Evolutionary conservation across 2,113 vertebrate genomes (phyloP), one percentile per base, ranked within the genome.

Genomic region (Hylia prasina): DNA sequence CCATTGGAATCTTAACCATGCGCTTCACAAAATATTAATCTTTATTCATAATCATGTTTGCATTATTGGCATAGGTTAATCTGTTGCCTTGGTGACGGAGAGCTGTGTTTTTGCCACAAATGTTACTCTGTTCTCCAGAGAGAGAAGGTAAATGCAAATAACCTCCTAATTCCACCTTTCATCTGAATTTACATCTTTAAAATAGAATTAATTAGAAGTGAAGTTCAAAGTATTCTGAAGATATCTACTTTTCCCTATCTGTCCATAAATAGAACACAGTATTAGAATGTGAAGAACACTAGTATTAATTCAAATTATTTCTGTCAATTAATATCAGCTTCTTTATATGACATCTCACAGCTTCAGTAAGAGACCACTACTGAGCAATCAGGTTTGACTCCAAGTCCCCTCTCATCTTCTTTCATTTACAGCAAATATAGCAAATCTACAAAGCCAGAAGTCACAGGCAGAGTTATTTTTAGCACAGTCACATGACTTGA

Each of bases 401-500:
- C 37, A 87, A 94, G 40, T 4, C 69, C 39, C 40, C 3, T 4
- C n/a, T 93, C 30, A 22, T 87, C 65, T 58, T 89, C 72, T 86
- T 90, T 56, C 33, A 81, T 25, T 81, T 83, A 75, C 33, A 39
- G 20, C 51, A 87, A 91, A 92, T 78, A 89, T 3, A 89, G 57
- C 9, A 72, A 94, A 87, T 57, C 77, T 82, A 82, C 51, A 95
- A 89, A 92, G 53, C 40, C 47, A 91, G 60, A 89, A 97, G 42
- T 82, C 83, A 76, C 24, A 95, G 81, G 69, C 94, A 87, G 57
- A 58, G 24, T 48, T 96, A 93, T 91, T 97, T 95, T 94, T 93
- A 93, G 40, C 15, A 21, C n/a, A 85, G 57, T 96, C 93, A 96
- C 33, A 8, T 96, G 93, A 82, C 73, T 80, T 30, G 78, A 95